These are phyloP conservation scores for Agonopterix subpropinquella DNA, from an alignment of 2,888 invertebrate genomes.

Conservation along the genomic window DNA sequence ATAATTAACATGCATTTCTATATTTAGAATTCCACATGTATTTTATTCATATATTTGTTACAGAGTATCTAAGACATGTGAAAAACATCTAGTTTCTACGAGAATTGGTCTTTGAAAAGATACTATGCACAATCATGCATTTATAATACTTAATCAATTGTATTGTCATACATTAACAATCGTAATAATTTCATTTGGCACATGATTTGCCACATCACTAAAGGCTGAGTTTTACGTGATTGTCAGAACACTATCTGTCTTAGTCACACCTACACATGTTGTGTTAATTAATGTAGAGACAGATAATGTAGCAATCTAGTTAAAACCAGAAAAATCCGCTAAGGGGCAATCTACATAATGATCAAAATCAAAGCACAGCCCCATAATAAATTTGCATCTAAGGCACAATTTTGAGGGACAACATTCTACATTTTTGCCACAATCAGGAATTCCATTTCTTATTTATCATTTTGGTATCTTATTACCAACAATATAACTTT, in stretches of 20 bases:
- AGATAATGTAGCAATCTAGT: too few species aligned
- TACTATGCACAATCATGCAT: constrained; percentile 1
- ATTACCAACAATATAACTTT: too few species aligned
- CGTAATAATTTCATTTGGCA: constrained; percentile 37
- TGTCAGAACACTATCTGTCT: constrained; percentile 3
- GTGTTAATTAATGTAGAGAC: too few species aligned
- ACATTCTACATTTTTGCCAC: constrained; percentile 7
- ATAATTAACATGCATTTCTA: constrained; percentile 28
- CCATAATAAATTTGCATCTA: constrained; percentile 50
- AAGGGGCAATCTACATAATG: not conserved
- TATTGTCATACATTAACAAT: constrained; percentile 3
- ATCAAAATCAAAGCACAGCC: constrained; percentile 14
- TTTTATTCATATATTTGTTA: not conserved
- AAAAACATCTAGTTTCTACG: not conserved
- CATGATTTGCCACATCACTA: constrained; percentile 33
- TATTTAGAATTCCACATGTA: not conserved
- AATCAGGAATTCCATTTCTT: not conserved
- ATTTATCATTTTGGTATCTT: too few species aligned
- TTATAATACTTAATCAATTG: constrained; percentile 1
- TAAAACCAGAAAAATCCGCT: not conserved
- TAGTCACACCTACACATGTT: not conserved
- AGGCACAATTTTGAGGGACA: constrained; percentile 58
- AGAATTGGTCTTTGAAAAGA: constrained; percentile 2
- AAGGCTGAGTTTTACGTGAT: constrained; percentile 10
- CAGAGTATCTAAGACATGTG: not conserved